Evolutionary conservation across 2,888 invertebrate species (phyloP), one percentile per base, ranked within the genome.

Genomic region (Campopleginae sp.): DNA sequence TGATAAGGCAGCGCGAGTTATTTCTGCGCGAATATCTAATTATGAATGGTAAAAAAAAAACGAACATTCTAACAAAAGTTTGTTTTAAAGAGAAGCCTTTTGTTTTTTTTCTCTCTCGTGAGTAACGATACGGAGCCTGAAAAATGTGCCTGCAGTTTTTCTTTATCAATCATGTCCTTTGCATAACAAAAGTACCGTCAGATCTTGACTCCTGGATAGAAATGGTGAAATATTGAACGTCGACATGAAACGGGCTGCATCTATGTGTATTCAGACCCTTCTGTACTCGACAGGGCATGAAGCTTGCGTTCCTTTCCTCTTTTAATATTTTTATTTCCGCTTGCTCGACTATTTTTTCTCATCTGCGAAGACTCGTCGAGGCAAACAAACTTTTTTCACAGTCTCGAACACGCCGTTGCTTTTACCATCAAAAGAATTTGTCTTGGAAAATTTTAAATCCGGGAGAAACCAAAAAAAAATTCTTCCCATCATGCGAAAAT

Each of bases 361-460:
- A 72, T 77, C 65, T 54, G 58, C n/a, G 46, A 72, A 65, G 72
- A 72, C 66, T 72, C 72, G 65, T 75, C 48, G 66, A 19, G 66
- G 76, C 61, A 77, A 84, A 77, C 84, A 80, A 80, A 80, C 77
- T 84, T 84, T 65, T 80, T 66, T 72, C 66, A 48, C 77, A 65
- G 58, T 72, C 76, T 72, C 71, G 54, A 66, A 66, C 14, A 14
- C 46, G 46, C 46, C 77, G 66, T 80, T 72, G 68, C 54, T 72
- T 65, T n/a, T 46, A 31, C 68, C 38, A 44, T 65, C 72, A 61
- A 31, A 58, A 38, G 58, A 33, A 71, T 72, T 61, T 54, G 44
- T 19, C 68, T n/a, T 7, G 27, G 14, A 27, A 54, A 12, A 58
- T 58, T 58, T 7, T 27, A 1, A 10, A 58, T 27, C 14, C 42